Evolutionary conservation across 2,113 vertebrate species (phyloP).

Genomic region (Istiophorus platypterus): DNA sequence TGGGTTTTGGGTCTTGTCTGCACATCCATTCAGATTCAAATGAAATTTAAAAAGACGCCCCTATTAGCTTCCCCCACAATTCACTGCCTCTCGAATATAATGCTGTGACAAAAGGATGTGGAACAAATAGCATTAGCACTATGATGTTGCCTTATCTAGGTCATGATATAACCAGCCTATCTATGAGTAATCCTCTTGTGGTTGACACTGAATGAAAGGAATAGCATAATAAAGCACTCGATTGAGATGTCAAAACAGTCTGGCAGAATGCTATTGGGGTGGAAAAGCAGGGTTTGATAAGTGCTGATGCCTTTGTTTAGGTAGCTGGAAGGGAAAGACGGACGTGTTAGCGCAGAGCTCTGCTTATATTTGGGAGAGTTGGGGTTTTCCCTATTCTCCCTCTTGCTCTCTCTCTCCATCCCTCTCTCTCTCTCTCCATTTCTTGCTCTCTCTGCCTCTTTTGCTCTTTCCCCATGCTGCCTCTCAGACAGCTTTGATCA

Average conservation of each 20-base stretch:
- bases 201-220: conserved; percentile 78
- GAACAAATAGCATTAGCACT: conserved; percentile 80
- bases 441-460: conserved; percentile 50
- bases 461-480: conserved; percentile 80
- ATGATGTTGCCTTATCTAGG: conserved; percentile 84
- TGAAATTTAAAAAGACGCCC: conserved; percentile 65
- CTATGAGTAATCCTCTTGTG: conserved; percentile 78
- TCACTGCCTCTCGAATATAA: conserved; percentile 61
- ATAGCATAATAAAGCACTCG: conserved; percentile 76
- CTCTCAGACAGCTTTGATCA: conserved; percentile 92
- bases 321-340: conserved; percentile 76
- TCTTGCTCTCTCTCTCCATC: conserved; percentile 41
- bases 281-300: conserved; percentile 81
- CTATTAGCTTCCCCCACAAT: conserved; percentile 66
- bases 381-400: conserved; percentile 76
- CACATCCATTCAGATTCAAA: conserved; percentile 49
- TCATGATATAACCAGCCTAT: conserved; percentile 83
- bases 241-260: conserved; percentile 86
- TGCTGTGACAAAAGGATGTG: conserved; percentile 72
- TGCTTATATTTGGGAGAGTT: conserved; percentile 76
- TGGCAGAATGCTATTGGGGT: conserved; percentile 78
- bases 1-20: conserved; percentile 35
- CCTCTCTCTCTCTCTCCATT: conserved; percentile 51
- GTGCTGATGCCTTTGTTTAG: conserved; percentile 83
- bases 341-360: conserved; percentile 77